Conservation (phyloP, 2,113 vertebrate genomes). For the Syngnathus floridae region DNA sequence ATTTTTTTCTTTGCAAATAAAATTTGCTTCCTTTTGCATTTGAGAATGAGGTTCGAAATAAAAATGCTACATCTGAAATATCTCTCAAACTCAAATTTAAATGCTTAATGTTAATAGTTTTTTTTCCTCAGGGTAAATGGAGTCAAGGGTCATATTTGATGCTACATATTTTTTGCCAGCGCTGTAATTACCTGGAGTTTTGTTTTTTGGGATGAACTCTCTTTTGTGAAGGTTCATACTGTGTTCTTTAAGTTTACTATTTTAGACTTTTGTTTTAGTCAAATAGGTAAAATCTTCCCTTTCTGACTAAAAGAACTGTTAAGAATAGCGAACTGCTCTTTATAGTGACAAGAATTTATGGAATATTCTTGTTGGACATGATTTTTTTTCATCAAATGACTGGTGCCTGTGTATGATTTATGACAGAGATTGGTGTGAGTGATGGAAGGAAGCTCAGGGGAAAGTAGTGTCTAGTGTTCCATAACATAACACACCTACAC, state of each 20-base stretch:
- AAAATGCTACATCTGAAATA: too few relatives aligned
- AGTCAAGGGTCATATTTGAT: not conserved
- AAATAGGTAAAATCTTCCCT: not conserved
- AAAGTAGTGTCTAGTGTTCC: slow-evolving; percentile 16
- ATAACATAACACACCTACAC: slow-evolving; percentile 2
- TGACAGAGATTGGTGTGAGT: not conserved
- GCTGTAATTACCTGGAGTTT: not conserved
- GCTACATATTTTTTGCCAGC: not conserved
- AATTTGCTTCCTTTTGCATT: too few relatives aligned
- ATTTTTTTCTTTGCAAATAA: too few relatives aligned
- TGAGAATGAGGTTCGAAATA: too few relatives aligned
- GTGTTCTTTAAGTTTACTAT: too few relatives aligned
- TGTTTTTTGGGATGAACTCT: not conserved
- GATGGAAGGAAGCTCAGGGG: not conserved
- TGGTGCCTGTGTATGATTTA: not conserved
- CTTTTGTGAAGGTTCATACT: too few relatives aligned
- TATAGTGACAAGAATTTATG: not conserved
- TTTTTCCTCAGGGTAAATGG: too few relatives aligned
- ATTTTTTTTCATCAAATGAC: not conserved
- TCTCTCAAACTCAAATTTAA: not conserved
- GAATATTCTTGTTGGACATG: slow-evolving; percentile 5
- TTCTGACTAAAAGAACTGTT: too few relatives aligned
- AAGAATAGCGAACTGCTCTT: not conserved
- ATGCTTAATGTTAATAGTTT: not conserved
- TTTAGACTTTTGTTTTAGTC: too few relatives aligned